Base-by-base conservation (phyloP, 2,888 invertebrate genomes). In the Myopa tessellatipennis region DNA sequence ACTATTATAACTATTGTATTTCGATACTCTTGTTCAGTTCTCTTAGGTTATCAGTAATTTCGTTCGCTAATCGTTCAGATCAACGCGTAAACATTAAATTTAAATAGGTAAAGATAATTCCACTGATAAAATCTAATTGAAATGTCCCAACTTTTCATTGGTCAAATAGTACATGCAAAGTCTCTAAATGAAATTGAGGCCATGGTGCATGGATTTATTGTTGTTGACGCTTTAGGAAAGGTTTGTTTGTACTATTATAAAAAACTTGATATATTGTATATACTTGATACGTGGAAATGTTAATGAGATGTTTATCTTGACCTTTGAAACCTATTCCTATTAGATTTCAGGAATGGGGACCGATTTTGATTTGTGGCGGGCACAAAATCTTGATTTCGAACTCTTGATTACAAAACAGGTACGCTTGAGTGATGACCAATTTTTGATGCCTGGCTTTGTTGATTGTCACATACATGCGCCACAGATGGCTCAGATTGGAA, bases 401-500 rank as follows among this genome's bases (percentile, higher is more conserved):
- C 76, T 78, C 26, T 65, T 3, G 71, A 70, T 50, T 36, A 72
- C 77, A 58, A 78, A 85, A 74, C 79, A 81, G 50, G 82, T 86
- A 63, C 78, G 76, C 1, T 80, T 91, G 8, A 85, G 83, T 10
- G 83, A 87, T 5, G 88, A 89, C 71, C 93, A 95, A 88, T 94
- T 97, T 85, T 87, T 97, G 16, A 93, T 96, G 87, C 97, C 97
- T 0, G 98, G 97, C 0, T 92, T 98, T 79, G 91, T 97, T 4
- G 97, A 98, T 88, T 94, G 95, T 36, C 98, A 98, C 86, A 94
- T 95, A 12, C 97, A 98, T 90, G 96, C 96, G 0, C 94, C 96
- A 0, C 97, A 98, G 89, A 94, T 95, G 83, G 95, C 96, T 0
- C 97, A 97, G 89, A 90, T 93, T 77, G 97, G 97, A 0, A 89